Evolutionary conservation across 2,113 vertebrate genomes (phyloP), one percentile per base, ranked within the genome.

Genomic region (Spea bombifrons): DNA sequence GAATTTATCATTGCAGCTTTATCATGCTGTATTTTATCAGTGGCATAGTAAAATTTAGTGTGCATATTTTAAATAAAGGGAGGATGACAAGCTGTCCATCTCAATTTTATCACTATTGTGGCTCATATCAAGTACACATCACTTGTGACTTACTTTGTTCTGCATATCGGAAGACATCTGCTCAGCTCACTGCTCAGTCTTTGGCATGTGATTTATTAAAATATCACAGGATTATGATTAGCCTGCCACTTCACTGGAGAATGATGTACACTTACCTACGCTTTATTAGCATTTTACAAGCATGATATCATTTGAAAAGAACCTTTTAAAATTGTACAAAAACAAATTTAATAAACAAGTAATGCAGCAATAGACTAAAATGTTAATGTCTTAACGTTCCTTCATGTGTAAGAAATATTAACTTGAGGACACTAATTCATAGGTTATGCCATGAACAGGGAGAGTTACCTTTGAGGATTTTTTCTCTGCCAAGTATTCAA

Each of bases 131-230:
- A 84, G 67, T 80, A 65, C 12, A 64, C n/a, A 83, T 13, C 49
- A 73, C 43, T 83, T 83, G 0, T 3, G 52, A 76, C 70, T 82
- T 82, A 30, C 63, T 50, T 69, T 66, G 44, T 50, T 57, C 75
- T 71, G 15, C 71, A 9, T 72, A 81, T 80, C 83, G 76, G 50
- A 81, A 81, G 52, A 79, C 66, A 81, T 55, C 72, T 73, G 63
- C 69, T 75, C 69, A 8, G 57, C 17, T 74, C 45, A 9, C 30
- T 82, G 63, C 66, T 84, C 76, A 80, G 49, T 69, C 75, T 68
- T 82, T 72, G 47, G 30, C 46, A 44, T 71, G 75, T 84, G 73
- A 85, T 85, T 83, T 86, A 87, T 84, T 85, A 86, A 87, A 68
- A 82, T 48, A 83, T 82, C 85, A 49, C 63, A 77, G 45, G 84